Base-by-base conservation (phyloP, 2,113 vertebrate species). In the Numenius arquata region DNA sequence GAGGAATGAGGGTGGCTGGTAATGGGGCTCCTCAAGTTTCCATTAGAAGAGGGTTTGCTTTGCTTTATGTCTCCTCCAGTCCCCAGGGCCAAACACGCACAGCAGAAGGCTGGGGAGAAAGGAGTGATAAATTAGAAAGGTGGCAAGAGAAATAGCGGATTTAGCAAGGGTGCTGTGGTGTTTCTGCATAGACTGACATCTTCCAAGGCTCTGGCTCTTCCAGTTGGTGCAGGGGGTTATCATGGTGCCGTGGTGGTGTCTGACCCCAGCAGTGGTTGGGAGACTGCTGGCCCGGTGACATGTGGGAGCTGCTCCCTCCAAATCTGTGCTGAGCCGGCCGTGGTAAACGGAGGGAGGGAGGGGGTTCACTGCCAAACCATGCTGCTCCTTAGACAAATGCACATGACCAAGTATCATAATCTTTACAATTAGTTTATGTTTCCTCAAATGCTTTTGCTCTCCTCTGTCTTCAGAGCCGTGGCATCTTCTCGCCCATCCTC, bases 201-300 rank as follows among this genome's bases (percentile, higher is more conserved):
- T 36, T 85, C 61, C 55, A 82, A 92, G 62, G 10, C 0, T 1
- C 22, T 71, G 32, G 4, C 32, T 82, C 36, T 74, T 43, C 47
- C 45, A n/a, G 3, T 9, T 15, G 13, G 29, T 6, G 5, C 36
- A n/a, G 34, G 23, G 21, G 16, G 5, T 66, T 78, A 7, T 74
- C 45, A 22, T 34, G 16, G 56, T 6, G 10, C 32, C 0, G 0
- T 29, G 76, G 12, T 45, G 48, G 12, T n/a, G n/a, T 36, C 43
- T 13, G 8, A 1, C 6, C 26, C 11, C 23, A 22, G 41, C 1
- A 0, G 30, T 45, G 55, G 27, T 11, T 50, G 16, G 47, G 40
- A 74, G 40, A 55, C 22, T 62, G 19, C 47, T 5, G 0, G 38
- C 34, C 45, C 0, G 2, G 12, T 32, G 66, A 12, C 0, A 0